These are phyloP conservation scores for Meiosimyza decipiens DNA, from an alignment of 2,888 invertebrate species.

Conservation along the genomic window DNA sequence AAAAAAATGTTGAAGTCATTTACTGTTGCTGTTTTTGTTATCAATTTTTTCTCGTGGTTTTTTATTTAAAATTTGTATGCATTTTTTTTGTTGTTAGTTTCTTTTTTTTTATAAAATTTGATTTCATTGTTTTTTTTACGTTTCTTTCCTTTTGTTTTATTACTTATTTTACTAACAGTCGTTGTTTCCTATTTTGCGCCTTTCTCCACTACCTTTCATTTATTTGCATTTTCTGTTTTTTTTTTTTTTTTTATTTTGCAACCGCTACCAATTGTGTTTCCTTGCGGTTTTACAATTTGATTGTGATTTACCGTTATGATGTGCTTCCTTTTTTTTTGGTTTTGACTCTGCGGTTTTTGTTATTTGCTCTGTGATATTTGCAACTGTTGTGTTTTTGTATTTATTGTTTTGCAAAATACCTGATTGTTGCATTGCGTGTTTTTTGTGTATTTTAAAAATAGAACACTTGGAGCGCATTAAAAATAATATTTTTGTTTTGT, in stretches of 20 bases:
- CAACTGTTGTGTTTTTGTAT: not conserved
- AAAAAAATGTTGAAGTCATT: not conserved
- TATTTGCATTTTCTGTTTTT: too few species aligned
- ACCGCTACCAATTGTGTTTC: not conserved
- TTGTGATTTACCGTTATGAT: constrained; percentile 18
- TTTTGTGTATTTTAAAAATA: constrained; percentile 14
- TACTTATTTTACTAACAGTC: not conserved
- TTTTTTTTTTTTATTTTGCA: not conserved
- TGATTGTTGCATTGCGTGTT: constrained; percentile 54
- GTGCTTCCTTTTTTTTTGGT: not conserved
- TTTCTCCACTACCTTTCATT: not conserved
- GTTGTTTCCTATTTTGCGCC: not conserved
- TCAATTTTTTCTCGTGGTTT: not conserved
- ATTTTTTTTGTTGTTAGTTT: not conserved
- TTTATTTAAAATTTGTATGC: not conserved
- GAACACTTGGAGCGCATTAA: constrained; percentile 3
- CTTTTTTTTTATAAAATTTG: not conserved
- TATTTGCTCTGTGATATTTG: not conserved
- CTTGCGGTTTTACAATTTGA: constrained; percentile 15
- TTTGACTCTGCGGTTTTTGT: not conserved
- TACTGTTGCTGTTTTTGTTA: not conserved
- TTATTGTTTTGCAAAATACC: constrained; percentile 23
- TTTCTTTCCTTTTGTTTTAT: not conserved
- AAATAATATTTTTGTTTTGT: not conserved
- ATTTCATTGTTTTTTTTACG: not conserved